Evolutionary conservation across 2,113 vertebrate species (phyloP), one percentile per base, ranked within the genome.

Genomic region (Malurus elegans): DNA sequence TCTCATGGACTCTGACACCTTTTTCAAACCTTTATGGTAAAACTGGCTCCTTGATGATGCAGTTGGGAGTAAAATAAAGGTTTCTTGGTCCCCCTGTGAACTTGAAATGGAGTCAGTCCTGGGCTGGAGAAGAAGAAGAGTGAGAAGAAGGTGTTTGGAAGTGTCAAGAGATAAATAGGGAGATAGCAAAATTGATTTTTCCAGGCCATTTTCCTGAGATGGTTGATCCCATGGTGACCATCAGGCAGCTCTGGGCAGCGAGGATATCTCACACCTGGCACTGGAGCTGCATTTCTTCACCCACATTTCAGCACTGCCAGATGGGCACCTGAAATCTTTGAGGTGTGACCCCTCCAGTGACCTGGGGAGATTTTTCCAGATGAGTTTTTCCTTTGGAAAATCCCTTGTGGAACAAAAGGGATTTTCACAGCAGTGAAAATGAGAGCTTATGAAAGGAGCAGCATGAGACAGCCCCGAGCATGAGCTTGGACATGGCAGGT

Each of bases 241-340:
- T 47, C 71, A 76, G 79, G 4, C 3, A 81, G 76, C 12, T 47
- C 3, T 95, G 4, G 12, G 76, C 47, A 86, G 60, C 42, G 60
- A 74, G 54, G 42, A 71, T 90, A 90, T 83, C 45, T 91, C 94
- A 90, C 29, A 57, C 58, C 66, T 94, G 89, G 54, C 78, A 67
- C 14, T 6, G 56, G 24, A 94, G 44, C 69, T 85, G 66, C 42
- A 88, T 88, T 88, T 91, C 94, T 67, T 69, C 76, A 50, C 61
- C 66, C 24, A 42, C 50, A 44, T 73, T 75, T 87, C 67, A 90
- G 38, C 45, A 34, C 38, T 85, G 62, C 58, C 54, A 58, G 66
- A 42, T 40, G 66, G 32, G 10, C 54, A 78, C n/a, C 31, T 58
- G 1, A 0, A 0, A 2, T 19, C 70, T 82, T 75, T 0, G 1